Evolutionary conservation across 1,140 invertebrate genomes (phyloP).

Genomic region (Solenopsis invicta): DNA sequence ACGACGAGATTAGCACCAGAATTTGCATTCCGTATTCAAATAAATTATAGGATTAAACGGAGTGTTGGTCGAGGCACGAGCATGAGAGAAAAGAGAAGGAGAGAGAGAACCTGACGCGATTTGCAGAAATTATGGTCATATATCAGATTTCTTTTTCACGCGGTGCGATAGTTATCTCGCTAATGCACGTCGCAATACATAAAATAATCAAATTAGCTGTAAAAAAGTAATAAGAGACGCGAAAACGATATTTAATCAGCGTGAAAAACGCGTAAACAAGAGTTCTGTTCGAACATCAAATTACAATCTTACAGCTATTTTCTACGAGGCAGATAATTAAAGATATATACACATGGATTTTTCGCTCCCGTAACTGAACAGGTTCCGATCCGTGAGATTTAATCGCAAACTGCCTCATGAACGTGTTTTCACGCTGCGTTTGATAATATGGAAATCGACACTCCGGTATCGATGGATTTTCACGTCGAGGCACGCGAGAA

Average conservation of each 20-base stretch:
- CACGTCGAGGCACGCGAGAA: neutral
- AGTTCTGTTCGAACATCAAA: neutral
- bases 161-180: conserved; percentile 34
- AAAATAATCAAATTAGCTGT: conserved; percentile 9
- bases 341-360: conserved; percentile 13
- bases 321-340: neutral
- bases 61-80: neutral
- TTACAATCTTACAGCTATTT: conserved; percentile 23
- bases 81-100: neutral
- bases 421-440: neutral
- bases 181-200: neutral
- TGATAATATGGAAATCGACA: conserved; percentile 52
- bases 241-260: conserved; percentile 5
- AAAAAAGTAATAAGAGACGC: conserved; percentile 26
- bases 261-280: conserved; percentile 22
- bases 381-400: conserved; percentile 4
- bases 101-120: neutral
- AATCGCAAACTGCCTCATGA: conserved; percentile 3
- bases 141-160: conserved; percentile 53
- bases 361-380: conserved; percentile 17
- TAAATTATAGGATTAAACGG: conserved; percentile 35
- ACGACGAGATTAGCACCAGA: conserved; percentile 37
- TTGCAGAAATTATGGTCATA: conserved; percentile 39
- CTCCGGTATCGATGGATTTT: neutral
- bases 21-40: conserved; percentile 50